A percentile compares a stretch with the other conserved stretches of the same genome.
Evolutionary conservation across 2,797 vertebrate species (phyloP).

Genomic region (Vespertilio murinus): DNA sequence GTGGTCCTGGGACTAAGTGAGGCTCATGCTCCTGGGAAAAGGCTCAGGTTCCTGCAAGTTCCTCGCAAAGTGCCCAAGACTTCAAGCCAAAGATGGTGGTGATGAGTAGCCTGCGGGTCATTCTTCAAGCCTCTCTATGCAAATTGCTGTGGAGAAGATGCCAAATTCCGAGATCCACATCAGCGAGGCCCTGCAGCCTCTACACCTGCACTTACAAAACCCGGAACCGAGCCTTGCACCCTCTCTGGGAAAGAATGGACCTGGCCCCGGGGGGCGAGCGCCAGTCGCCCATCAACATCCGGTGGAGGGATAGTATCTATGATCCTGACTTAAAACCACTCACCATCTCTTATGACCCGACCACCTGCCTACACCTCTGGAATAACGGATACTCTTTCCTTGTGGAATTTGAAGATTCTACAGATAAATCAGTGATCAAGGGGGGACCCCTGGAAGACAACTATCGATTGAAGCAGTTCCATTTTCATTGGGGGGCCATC

Average conservation of each 20-base stretch:
- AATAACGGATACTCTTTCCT: conserved; percentile 98
- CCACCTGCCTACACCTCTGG: conserved; percentile 94
- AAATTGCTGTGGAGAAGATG: conserved; percentile 43
- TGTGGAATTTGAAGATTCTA: conserved; percentile 95
- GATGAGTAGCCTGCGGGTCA: conserved; percentile 16
- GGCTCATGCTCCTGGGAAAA: neutral
- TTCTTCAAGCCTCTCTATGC: neutral
- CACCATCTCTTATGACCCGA: conserved; percentile 89
- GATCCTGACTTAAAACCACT: conserved; percentile 92
- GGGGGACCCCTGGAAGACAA: conserved; percentile 94
- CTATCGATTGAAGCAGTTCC: conserved; percentile 96
- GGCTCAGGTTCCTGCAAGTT: conserved; percentile 47
- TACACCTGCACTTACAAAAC: conserved; percentile 70
- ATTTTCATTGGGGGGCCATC: conserved; percentile 98
- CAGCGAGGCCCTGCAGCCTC: conserved; percentile 66
- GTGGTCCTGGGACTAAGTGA: neutral
- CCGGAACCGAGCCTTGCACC: conserved; percentile 85
- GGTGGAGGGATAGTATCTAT: conserved; percentile 90
- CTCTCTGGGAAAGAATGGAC: conserved; percentile 93
- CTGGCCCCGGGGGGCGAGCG: conserved; percentile 89
- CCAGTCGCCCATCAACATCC: conserved; percentile 96
- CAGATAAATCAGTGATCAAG: conserved; percentile 90
- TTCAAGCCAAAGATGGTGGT: conserved; percentile 30
- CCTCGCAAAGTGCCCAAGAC: neutral
- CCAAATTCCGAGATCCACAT: neutral